Percentiles rank a stretch among this genome's conserved stretches.
These are phyloP conservation scores for Busseola fusca DNA, from an alignment of 2,888 invertebrate species.

Conservation along the genomic window DNA sequence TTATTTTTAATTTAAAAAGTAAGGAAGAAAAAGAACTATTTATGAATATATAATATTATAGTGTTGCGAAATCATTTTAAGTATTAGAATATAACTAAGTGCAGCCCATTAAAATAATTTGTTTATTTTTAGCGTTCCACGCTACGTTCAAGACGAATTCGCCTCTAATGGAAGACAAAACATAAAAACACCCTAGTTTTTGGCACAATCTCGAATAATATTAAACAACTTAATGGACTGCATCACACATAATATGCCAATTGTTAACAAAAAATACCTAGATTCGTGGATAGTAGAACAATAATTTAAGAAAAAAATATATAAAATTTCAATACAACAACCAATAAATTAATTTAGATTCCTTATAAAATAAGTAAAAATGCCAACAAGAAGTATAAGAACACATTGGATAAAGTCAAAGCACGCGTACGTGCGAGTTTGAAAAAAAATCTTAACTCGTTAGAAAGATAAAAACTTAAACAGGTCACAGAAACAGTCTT, in stretches of 20 bases:
- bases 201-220: slow-evolving; percentile 76
- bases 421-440: slow-evolving; percentile 65
- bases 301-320: slow-evolving; percentile 85
- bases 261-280: slow-evolving; percentile 78
- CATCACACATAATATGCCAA: slow-evolving; percentile 84
- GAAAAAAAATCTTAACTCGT: slow-evolving; percentile 81
- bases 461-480: slow-evolving; percentile 88
- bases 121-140: slow-evolving; percentile 61
- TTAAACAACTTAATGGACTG: slow-evolving; percentile 78
- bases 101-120: slow-evolving; percentile 74
- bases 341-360: slow-evolving; percentile 89
- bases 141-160: slow-evolving; percentile 57
- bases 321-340: slow-evolving; percentile 88
- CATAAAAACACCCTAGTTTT: slow-evolving; percentile 68
- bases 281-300: slow-evolving; percentile 79
- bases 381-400: slow-evolving; percentile 89
- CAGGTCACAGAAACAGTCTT: slow-evolving; percentile 90
- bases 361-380: slow-evolving; percentile 89
- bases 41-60: slow-evolving; percentile 71
- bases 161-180: slow-evolving; percentile 63
- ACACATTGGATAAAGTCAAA: slow-evolving; percentile 85
- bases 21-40: slow-evolving; percentile 84
- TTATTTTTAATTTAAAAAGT: slow-evolving; percentile 83
- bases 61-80: slow-evolving; percentile 69
- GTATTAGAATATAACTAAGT: slow-evolving; percentile 67